Percentiles rank a stretch among this genome's conserved stretches.
These are phyloP conservation scores for Lithophane semibrunnea DNA, from an alignment of 2,888 invertebrate species.

Conservation along the genomic window DNA sequence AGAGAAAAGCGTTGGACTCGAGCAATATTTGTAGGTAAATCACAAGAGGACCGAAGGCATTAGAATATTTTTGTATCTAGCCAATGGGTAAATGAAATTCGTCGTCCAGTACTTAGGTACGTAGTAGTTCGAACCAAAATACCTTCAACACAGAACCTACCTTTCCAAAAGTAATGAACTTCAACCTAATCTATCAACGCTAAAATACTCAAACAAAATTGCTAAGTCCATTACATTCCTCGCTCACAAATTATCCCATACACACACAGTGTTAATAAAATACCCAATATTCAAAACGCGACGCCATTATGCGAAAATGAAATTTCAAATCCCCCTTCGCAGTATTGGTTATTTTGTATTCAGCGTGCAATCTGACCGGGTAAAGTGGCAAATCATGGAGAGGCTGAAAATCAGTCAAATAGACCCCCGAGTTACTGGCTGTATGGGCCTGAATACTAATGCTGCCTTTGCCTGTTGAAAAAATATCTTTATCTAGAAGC, in stretches of 20 bases:
- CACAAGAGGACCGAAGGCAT: not conserved
- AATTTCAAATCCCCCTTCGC: constrained; percentile 83
- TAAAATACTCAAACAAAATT: constrained; percentile 59
- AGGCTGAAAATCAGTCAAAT: constrained; percentile 90
- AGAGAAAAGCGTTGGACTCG: not conserved
- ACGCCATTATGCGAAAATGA: constrained; percentile 87
- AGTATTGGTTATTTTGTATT: constrained; percentile 85
- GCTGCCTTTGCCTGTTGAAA: constrained; percentile 70
- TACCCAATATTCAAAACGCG: constrained; percentile 84
- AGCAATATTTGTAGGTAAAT: not conserved
- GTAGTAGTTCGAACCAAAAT: not conserved
- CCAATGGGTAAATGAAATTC: not conserved
- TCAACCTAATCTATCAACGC: constrained; percentile 42
- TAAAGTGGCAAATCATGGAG: constrained; percentile 90
- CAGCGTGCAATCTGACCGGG: constrained; percentile 86
- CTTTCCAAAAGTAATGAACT: constrained; percentile 24
- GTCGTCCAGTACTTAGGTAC: no score
- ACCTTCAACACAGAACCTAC: not conserved
- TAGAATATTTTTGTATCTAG: not conserved
- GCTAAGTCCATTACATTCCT: constrained; percentile 61
- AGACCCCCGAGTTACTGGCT: constrained; percentile 87
- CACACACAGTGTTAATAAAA: constrained; percentile 73
- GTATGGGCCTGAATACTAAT: constrained; percentile 81
- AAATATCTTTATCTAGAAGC: constrained; percentile 63
- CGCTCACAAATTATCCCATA: constrained; percentile 60